Evolutionary conservation across 2,113 vertebrate species (phyloP), one percentile per base, ranked within the genome.

Genomic region (Psophia crepitans): DNA sequence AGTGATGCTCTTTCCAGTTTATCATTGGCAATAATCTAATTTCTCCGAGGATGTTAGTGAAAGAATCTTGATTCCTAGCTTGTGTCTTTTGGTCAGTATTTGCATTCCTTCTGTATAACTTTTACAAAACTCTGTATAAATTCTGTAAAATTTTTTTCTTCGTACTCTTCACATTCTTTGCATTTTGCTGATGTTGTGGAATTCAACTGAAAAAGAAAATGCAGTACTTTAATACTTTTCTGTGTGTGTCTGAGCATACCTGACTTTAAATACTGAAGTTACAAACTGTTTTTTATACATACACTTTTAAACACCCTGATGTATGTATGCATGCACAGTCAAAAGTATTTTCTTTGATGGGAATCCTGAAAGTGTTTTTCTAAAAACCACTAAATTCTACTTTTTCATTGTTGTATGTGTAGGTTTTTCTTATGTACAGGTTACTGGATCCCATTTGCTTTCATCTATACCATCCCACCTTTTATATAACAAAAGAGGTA

Each of bases 121-220:
- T 73, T 82, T 33, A 28, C 44, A 85, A 98, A 98, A 81, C 77
- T 97, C 57, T 87, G 41, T 85, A 98, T 65, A 95, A 98, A 98
- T 53, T 98, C 97, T 41, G 58, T 66, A 77, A 98, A 94, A 46
- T 37, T 93, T 90, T 98, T 98, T 93, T 98, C 98, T 93, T 98
- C 97, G 17, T 98, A 97, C n/a, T 98, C 98, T 77, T 98, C 98
- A 93, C 98, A 98, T 96, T 97, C 86, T 94, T 97, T 98, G 87
- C 98, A 98, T 89, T 97, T 97, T 56, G 70, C 96, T 96, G 74
- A 46, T 91, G 37, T 74, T 60, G 49, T 91, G 58, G 97, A 97
- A 91, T 63, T 81, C 91, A 86, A 30, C 96, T 97, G 96, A 92
- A 96, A 94, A 89, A 89, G 26, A 96, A 96, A 94, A 77, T 7